Base-by-base conservation (phyloP, 1,140 invertebrate genomes). In the Nasonia longicornis region DNA sequence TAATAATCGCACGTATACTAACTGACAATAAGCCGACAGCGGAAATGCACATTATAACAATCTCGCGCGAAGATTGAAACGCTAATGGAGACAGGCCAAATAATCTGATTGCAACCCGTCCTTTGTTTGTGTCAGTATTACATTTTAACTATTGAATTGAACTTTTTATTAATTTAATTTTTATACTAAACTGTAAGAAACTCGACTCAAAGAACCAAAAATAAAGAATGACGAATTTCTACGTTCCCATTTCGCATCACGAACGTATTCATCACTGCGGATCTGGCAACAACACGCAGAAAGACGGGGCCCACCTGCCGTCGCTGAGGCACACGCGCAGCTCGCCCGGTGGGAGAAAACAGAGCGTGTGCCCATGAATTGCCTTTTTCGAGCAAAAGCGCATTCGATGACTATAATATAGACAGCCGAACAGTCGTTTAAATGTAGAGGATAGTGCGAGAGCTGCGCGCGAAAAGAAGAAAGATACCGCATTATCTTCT, bases 1-100 rank as follows among this genome's bases (percentile, higher is more conserved):
- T 70, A 78, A 71, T 58, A 31, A 71, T 78, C 77, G n/a, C 35
- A 6, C 29, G n/a, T n/a, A 58, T 16, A 58, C 52, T 58, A 20
- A 58, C 20, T 58, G 52, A 58, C 52, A 58, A 58, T 58, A 58
- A 58, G 20, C 20, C 52, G 45, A n/a, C 52, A 76, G 8, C 76
- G 76, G 76, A 77, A 77, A 66, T 48, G 76, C 12, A 45, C n/a
- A 77, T 77, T 77, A 69, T 58, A 58, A 58, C 16, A 20, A 58
- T n/a, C 14, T 58, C n/a, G 26, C 45, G 1, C 20, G 45, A 58
- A n/a, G 52, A 58, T 20, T 58, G 52, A 2, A 58, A 58, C 52
- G 16, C 16, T 58, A 58, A 58, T 58, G 4, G 16, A 58, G 52
- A 58, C 20, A 58, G 6, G 52, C 52, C 16, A 58, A 58, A 58